A percentile compares a stretch with the other conserved stretches of the same genome.
Conservation (phyloP, 1,140 invertebrate species). For the Drosophila suzukii region DNA sequence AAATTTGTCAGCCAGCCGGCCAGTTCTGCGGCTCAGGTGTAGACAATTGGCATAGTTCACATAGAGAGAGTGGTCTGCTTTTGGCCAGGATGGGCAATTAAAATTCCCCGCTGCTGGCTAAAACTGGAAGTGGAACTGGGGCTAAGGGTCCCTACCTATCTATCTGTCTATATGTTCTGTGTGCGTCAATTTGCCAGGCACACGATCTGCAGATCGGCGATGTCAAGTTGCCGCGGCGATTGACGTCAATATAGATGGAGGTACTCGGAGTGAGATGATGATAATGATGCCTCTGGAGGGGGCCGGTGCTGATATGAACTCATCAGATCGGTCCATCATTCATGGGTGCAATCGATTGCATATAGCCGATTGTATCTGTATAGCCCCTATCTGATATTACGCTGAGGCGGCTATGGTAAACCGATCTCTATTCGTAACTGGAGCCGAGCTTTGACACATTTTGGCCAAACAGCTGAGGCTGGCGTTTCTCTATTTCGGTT, state of each 20-base stretch:
- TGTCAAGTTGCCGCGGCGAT: slow-evolving; percentile 67
- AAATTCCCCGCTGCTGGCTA: slow-evolving; percentile 30
- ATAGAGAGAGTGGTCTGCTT: slow-evolving; percentile 44
- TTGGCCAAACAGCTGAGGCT: slow-evolving; percentile 18
- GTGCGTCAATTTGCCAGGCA: slow-evolving; percentile 80
- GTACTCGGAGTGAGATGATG: not conserved
- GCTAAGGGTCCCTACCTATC: slow-evolving; percentile 44
- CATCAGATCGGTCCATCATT: slow-evolving; percentile 40
- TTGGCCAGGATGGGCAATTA: slow-evolving; percentile 72
- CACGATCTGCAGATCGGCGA: slow-evolving; percentile 51
- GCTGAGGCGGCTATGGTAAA: slow-evolving; percentile 26
- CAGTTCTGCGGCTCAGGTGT: slow-evolving; percentile 54
- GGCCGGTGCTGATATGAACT: slow-evolving; percentile 66
- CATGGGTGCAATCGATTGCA: slow-evolving; percentile 46
- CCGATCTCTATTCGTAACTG: slow-evolving; percentile 33
- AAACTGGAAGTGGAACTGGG: slow-evolving; percentile 25
- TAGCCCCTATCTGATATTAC: slow-evolving; percentile 46
- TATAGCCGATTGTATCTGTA: slow-evolving; percentile 10
- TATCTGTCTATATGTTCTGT: slow-evolving; percentile 47
- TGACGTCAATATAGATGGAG: slow-evolving; percentile 80
- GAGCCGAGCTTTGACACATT: slow-evolving; percentile 38
- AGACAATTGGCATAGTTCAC: slow-evolving; percentile 82
- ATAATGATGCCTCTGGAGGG: slow-evolving; percentile 39
- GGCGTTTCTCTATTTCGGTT: not conserved
- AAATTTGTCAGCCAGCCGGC: slow-evolving; percentile 74